These are phyloP conservation scores for Echinometra lucunter DNA, from an alignment of 53 echinoderm and acorn worm genomes.

Conservation along the genomic window DNA sequence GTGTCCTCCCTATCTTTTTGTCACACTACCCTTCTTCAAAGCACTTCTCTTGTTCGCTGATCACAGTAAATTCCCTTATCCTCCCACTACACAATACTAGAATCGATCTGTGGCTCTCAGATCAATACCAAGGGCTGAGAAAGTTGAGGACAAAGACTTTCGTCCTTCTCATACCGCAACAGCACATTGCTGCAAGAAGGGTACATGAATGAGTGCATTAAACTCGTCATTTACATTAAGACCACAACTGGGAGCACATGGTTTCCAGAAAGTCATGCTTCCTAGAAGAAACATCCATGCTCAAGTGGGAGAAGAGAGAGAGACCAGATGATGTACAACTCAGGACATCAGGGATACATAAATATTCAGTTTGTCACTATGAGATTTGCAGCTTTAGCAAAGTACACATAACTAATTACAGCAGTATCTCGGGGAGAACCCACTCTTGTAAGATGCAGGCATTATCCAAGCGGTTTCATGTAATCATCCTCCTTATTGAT, in stretches of 20 bases:
- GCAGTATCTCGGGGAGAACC: not conserved
- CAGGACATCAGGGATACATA: not conserved
- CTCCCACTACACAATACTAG: slow-evolving; percentile 40
- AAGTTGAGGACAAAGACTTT: slow-evolving; percentile 49
- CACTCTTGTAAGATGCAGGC: not conserved
- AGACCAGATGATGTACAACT: not conserved
- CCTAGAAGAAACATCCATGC: not conserved
- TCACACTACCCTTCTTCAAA: not conserved
- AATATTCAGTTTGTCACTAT: not conserved
- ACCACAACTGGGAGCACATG: slow-evolving; percentile 30
- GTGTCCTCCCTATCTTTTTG: not conserved
- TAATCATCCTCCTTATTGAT: slow-evolving; percentile 53
- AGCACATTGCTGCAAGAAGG: slow-evolving; percentile 31
- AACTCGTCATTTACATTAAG: slow-evolving; percentile 2
- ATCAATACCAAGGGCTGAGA: slow-evolving; percentile 47
- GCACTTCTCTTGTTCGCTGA: slow-evolving; percentile 14
- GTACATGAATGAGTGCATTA: not conserved
- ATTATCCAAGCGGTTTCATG: not conserved
- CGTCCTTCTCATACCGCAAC: not conserved
- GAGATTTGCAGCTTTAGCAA: not conserved
- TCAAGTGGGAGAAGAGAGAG: not conserved
- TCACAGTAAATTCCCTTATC: slow-evolving; percentile 18
- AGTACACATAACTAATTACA: slow-evolving; percentile 26
- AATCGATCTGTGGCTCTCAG: not conserved
- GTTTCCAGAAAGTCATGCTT: not conserved